Conservation (phyloP, 2,113 vertebrate genomes). For the Pseudonaja textilis region DNA sequence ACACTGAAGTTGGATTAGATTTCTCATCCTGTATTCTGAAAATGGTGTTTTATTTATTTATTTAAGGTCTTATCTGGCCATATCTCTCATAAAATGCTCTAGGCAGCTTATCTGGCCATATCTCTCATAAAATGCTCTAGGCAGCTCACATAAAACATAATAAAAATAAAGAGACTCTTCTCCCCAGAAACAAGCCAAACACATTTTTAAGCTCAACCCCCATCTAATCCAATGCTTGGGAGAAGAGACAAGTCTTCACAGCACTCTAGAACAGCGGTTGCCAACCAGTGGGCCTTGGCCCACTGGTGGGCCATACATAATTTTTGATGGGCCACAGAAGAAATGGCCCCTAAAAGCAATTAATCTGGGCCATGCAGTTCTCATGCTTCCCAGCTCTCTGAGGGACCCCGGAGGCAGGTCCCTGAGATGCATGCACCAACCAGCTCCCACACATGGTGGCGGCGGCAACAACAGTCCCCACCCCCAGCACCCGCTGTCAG, state of each 20-base stretch:
- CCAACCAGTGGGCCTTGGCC: too few species aligned
- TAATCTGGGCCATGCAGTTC: too few species aligned
- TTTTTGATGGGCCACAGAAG: too few species aligned
- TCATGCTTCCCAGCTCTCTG: too few species aligned
- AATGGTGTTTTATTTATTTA: background rate
- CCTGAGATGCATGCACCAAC: too few species aligned
- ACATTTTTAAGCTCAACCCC: background rate
- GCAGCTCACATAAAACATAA: background rate
- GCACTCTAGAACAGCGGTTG: too few species aligned
- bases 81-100: background rate
- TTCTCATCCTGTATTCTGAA: background rate
- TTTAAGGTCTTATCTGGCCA: background rate
- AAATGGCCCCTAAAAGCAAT: too few species aligned
- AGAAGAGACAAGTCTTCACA: background rate
- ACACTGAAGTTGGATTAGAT: constrained; percentile 3
- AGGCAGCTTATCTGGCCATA: background rate
- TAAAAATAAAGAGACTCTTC: background rate
- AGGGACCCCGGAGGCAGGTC: too few species aligned
- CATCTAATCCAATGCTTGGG: background rate
- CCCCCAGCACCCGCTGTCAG: too few species aligned
- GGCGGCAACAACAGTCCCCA: too few species aligned
- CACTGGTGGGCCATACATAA: too few species aligned
- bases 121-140: background rate
- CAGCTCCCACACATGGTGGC: too few species aligned
- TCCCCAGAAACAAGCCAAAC: background rate